phyloP scores from a whole-genome alignment of 2,113 vertebrate genomes.

The Urocitellus parryii region DNA sequence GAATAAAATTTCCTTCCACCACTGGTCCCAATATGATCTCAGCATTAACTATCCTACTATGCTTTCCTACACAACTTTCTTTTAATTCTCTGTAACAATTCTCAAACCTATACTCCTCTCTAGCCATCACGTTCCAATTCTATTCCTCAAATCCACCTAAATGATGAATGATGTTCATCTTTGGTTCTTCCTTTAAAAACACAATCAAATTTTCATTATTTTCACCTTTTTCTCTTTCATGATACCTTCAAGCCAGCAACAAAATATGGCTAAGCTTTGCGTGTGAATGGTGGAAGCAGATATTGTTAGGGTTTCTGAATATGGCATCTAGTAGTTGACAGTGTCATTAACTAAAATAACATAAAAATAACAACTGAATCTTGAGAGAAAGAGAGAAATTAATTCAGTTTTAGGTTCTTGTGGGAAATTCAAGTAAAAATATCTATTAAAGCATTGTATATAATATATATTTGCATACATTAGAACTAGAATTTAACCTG shows the following conservation, averaged over 20 bases:
- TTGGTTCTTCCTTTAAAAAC: not conserved
- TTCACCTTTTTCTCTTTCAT: not conserved
- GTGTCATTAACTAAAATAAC: not conserved
- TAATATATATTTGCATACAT: not conserved
- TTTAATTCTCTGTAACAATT: not conserved
- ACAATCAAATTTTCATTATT: not conserved
- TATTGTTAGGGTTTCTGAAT: not conserved
- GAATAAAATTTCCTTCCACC: not conserved
- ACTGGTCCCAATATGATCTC: not conserved
- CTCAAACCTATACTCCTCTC: not conserved
- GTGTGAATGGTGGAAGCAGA: not conserved
- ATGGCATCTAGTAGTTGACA: not conserved
- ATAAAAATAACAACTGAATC: not conserved
- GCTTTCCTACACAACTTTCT: not conserved
- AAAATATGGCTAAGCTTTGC: not conserved
- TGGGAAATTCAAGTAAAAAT: not conserved
- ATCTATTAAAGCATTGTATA: not conserved
- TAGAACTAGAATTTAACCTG: not conserved
- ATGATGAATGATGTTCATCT: not conserved
- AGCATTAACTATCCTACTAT: not conserved
- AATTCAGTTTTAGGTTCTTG: not conserved
- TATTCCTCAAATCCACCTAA: not conserved
- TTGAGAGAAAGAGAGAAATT: not conserved
- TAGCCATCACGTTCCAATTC: not conserved
- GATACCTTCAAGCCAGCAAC: not conserved